These are phyloP conservation scores for Halichondria panicea DNA, from an alignment of 37 sponge, comb jelly and placozoan genomes.

Conservation along the genomic window DNA sequence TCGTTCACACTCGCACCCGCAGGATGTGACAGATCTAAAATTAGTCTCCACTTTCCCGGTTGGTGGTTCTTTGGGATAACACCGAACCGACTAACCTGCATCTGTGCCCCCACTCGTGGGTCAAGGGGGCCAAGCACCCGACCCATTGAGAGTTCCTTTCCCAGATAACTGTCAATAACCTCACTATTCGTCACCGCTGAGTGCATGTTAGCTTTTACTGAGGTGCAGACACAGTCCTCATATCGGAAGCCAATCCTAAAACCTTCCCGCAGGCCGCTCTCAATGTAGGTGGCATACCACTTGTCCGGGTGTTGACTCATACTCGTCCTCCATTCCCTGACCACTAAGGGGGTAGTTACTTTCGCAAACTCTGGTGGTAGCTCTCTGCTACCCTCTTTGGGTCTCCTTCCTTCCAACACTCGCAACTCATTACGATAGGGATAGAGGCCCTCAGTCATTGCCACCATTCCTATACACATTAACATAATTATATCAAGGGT, in stretches of 20 bases:
- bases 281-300: slow-evolving; percentile 13
- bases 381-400: no score
- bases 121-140: slow-evolving; percentile 26
- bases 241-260: slow-evolving; percentile 13
- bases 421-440: neutral
- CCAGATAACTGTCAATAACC: slow-evolving; percentile 17
- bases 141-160: neutral
- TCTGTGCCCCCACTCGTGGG: neutral
- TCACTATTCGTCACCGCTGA: slow-evolving; percentile 11
- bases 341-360: slow-evolving; percentile 1
- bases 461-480: neutral
- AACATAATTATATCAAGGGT: no score
- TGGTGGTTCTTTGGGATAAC: slow-evolving; percentile 33
- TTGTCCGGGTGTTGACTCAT: slow-evolving; percentile 23
- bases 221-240: neutral
- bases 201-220: slow-evolving; percentile 15
- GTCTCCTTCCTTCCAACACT: neutral
- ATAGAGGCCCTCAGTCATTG: neutral
- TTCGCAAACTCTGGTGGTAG: no score
- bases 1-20: slow-evolving; percentile 39
- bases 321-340: neutral
- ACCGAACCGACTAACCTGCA: slow-evolving; percentile 39
- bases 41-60: slow-evolving; percentile 45
- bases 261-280: slow-evolving; percentile 3
- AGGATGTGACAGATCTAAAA: slow-evolving; percentile 43